Evolutionary conservation across 2,888 invertebrate species (phyloP).

Genomic region (Steinernema carpocapsae): DNA sequence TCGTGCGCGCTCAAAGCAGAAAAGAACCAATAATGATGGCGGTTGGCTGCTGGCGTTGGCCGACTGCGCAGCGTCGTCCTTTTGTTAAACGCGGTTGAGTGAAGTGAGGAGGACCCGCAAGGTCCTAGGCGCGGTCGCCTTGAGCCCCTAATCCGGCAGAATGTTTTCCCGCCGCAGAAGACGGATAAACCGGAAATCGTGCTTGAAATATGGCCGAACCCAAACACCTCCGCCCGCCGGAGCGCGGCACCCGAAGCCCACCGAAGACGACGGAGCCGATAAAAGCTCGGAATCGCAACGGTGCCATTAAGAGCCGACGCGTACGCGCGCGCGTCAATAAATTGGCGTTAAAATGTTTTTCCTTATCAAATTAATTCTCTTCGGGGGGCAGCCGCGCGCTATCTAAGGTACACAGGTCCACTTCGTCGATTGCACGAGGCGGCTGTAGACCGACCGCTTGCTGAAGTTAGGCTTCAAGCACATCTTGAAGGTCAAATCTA

Average conservation of each 20-base stretch:
- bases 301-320: constrained; percentile 23
- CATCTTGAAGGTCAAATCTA: too few relatives aligned
- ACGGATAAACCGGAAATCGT: not conserved
- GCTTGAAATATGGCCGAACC: not conserved
- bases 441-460: too few relatives aligned
- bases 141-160: not conserved
- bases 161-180: not conserved
- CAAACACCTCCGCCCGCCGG: not conserved
- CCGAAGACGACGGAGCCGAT: constrained; percentile 2
- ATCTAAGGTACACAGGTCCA: not conserved
- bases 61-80: constrained; percentile 21
- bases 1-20: constrained; percentile 18
- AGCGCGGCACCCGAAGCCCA: not conserved
- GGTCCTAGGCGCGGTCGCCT: not conserved
- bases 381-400: constrained; percentile 4
- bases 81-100: constrained; percentile 25
- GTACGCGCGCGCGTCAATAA: constrained; percentile 10
- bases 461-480: too few relatives aligned
- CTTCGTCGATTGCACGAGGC: not conserved
- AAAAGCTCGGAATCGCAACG: constrained; percentile 28
- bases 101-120: not conserved
- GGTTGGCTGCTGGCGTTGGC: constrained; percentile 8
- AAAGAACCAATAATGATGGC: constrained; percentile 33
- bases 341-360: constrained; percentile 8
- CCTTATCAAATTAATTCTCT: constrained; percentile 31